A percentile compares a stretch with the other conserved stretches of the same genome.
Evolutionary conservation across 2,888 invertebrate species (phyloP).

Genomic region (Synergus umbraculus): DNA sequence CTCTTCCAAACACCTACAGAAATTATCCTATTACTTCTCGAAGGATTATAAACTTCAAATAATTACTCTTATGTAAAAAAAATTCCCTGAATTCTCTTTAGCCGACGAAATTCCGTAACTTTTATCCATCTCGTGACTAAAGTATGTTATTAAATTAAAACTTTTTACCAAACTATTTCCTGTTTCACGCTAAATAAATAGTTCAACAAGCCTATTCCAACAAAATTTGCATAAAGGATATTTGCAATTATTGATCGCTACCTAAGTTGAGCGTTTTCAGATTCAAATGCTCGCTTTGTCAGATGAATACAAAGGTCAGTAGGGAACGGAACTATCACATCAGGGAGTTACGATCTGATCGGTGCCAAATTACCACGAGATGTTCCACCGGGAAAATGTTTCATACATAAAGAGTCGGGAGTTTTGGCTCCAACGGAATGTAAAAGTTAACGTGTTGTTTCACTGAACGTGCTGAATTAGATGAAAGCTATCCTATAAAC

Average conservation of each 20-base stretch:
- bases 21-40: background rate
- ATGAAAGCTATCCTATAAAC: background rate
- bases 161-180: conserved; percentile 16
- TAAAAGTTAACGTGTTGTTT: conserved; percentile 25
- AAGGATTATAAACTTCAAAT: background rate
- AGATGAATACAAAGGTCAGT: conserved; percentile 34
- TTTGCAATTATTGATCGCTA: conserved; percentile 25
- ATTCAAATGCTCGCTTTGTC: conserved; percentile 37
- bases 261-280: conserved; percentile 26
- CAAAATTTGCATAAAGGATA: conserved; percentile 32
- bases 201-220: conserved; percentile 9
- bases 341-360: conserved; percentile 33
- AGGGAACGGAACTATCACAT: conserved; percentile 36
- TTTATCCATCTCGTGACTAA: background rate
- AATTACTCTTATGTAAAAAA: too few relatives aligned
- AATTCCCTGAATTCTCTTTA: background rate
- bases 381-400: conserved; percentile 33
- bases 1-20: background rate
- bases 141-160: background rate
- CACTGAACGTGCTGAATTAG: background rate
- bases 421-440: conserved; percentile 17
- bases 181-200: conserved; percentile 10
- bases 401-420: conserved; percentile 21
- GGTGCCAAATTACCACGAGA: conserved; percentile 35
- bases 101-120: background rate